Conservation (phyloP, 2,888 invertebrate genomes). For the Drosophila ustulata region DNA sequence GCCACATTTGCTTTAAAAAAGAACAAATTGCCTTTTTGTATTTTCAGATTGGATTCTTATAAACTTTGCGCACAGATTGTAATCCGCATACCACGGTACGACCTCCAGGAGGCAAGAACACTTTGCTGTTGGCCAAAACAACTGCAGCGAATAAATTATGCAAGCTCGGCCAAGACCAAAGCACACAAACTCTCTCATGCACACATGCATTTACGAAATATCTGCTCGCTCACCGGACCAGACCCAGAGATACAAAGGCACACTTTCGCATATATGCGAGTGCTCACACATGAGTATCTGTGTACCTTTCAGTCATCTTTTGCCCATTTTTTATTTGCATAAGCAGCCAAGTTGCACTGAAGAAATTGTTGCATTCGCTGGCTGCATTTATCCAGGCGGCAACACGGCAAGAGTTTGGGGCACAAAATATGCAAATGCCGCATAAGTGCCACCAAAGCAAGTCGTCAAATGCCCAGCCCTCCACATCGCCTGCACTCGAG, state of each 20-base stretch:
- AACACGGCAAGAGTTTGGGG: not conserved
- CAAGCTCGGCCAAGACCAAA: conserved; percentile 43
- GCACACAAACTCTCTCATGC: conserved; percentile 22
- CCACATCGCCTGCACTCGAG: conserved; percentile 62
- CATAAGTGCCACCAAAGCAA: conserved; percentile 29
- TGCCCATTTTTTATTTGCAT: conserved; percentile 66
- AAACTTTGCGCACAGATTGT: not conserved
- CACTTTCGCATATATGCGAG: not conserved
- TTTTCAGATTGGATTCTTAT: not conserved
- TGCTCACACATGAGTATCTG: not conserved
- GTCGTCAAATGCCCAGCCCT: conserved; percentile 21
- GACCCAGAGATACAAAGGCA: not conserved
- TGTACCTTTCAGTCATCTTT: conserved; percentile 52
- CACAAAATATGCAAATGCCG: conserved; percentile 34
- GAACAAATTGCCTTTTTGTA: not conserved
- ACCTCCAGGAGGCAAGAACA: conserved; percentile 10
- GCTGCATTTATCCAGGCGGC: conserved; percentile 36
- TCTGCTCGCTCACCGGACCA: not conserved
- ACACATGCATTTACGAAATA: conserved; percentile 20
- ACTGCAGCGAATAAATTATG: conserved; percentile 68
- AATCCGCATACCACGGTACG: conserved; percentile 42
- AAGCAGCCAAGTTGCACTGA: conserved; percentile 53
- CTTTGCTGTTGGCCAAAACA: conserved; percentile 54
- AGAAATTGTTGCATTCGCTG: conserved; percentile 65
- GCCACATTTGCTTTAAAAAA: no score